These are phyloP conservation scores for Acleris sparsana DNA, from an alignment of 2,888 invertebrate genomes.

Conservation along the genomic window DNA sequence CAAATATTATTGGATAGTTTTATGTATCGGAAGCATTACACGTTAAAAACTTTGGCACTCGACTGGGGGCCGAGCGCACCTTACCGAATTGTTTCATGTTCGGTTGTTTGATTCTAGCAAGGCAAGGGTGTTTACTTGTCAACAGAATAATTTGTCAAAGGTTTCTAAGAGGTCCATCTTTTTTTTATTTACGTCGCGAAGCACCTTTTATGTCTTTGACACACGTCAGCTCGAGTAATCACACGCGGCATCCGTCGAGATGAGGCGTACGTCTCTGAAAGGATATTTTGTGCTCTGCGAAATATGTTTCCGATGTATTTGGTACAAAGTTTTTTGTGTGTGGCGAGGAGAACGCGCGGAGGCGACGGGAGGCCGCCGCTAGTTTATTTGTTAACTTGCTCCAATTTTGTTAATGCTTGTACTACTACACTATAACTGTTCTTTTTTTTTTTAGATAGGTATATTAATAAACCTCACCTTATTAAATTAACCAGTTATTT, in stretches of 20 bases:
- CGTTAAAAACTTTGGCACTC: constrained; percentile 78
- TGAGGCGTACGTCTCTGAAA: constrained; percentile 44
- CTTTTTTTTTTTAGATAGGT: no score
- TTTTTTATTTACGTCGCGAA: constrained; percentile 56
- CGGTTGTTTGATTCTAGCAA: constrained; percentile 27
- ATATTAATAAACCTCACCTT: neutral
- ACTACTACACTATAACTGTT: constrained; percentile 10
- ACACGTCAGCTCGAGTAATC: constrained; percentile 67
- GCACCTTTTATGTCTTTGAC: constrained; percentile 69
- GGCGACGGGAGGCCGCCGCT: neutral
- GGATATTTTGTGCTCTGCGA: constrained; percentile 44
- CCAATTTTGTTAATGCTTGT: constrained; percentile 18
- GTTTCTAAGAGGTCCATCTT: constrained; percentile 61
- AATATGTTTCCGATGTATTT: constrained; percentile 44
- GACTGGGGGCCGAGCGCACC: constrained; percentile 41
- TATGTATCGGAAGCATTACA: constrained; percentile 82
- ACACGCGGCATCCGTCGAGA: constrained; percentile 51
- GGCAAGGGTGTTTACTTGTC: constrained; percentile 56
- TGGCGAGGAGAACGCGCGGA: neutral
- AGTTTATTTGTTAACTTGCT: constrained; percentile 27
- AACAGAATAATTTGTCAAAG: constrained; percentile 76
- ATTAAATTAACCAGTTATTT: no score
- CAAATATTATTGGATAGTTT: constrained; percentile 80
- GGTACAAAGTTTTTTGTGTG: constrained; percentile 39
- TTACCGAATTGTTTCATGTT: constrained; percentile 33